Conservation (phyloP, 2,888 invertebrate species). For the Calliopum simillimum region DNA sequence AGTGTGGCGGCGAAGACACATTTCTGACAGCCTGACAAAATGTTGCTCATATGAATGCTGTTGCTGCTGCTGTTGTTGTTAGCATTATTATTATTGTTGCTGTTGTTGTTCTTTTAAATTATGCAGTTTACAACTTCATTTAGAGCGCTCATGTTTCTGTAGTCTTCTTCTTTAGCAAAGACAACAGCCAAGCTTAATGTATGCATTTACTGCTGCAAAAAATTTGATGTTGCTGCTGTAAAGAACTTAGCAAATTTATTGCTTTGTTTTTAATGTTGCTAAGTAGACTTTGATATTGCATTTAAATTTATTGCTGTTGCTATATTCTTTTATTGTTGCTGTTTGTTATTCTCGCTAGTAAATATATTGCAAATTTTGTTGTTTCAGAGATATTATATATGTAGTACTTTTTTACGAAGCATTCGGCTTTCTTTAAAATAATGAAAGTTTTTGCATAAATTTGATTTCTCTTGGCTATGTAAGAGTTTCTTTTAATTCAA, state of each 20-base stretch:
- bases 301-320: constrained; percentile 19
- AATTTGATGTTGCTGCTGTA: constrained; percentile 35
- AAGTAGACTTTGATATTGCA: constrained; percentile 21
- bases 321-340: neutral
- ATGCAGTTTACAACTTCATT: constrained; percentile 42
- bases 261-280: constrained; percentile 16
- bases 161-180: constrained; percentile 38
- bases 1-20: constrained; percentile 26
- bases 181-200: neutral
- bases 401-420: no score
- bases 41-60: constrained; percentile 32
- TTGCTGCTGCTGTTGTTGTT: constrained; percentile 6
- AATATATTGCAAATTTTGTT: neutral
- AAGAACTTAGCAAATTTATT: neutral
- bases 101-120: constrained; percentile 29
- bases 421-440: no score
- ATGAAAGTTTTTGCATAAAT: no score
- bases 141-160: constrained; percentile 1
- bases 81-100: neutral
- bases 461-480: no score
- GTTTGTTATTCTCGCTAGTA: no score
- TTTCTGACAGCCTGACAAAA: constrained; percentile 45
- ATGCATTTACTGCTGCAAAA: constrained; percentile 18
- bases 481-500: no score
- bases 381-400: neutral